Evolutionary conservation across 2,888 invertebrate genomes (phyloP).

Genomic region (Standfussiana lucernea): DNA sequence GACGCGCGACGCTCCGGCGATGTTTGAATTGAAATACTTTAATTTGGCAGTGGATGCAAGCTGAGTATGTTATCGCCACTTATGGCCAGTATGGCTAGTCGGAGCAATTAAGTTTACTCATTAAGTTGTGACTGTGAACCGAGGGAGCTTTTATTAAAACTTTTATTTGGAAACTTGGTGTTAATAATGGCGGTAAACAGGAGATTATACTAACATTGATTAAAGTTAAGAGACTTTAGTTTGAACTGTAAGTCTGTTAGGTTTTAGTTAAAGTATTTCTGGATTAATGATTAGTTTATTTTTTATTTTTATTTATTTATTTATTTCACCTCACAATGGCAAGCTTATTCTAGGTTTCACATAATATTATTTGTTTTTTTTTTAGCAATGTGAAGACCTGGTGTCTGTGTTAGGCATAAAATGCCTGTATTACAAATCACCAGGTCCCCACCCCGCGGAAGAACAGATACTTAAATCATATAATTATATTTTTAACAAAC

Average conservation of each 20-base stretch:
- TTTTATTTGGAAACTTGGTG: slow-evolving; percentile 39
- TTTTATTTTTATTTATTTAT: too few relatives aligned
- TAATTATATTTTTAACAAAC: too few relatives aligned
- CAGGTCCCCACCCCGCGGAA: too few relatives aligned
- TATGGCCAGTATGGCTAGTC: slow-evolving; percentile 27
- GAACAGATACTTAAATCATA: too few relatives aligned
- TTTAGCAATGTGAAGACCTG: too few relatives aligned
- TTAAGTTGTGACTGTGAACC: slow-evolving; percentile 42
- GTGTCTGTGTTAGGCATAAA: too few relatives aligned
- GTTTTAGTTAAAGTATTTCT: not conserved
- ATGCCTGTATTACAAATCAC: too few relatives aligned
- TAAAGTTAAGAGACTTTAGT: not conserved
- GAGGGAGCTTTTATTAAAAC: slow-evolving; percentile 37
- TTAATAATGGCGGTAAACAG: slow-evolving; percentile 23
- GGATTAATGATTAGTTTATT: too few relatives aligned
- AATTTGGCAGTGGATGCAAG: slow-evolving; percentile 30
- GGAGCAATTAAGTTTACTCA: slow-evolving; percentile 50
- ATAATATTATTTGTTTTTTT: too few relatives aligned
- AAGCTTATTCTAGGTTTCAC: too few relatives aligned
- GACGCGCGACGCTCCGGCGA: slow-evolving; percentile 4
- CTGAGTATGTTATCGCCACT: slow-evolving; percentile 37
- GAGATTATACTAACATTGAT: not conserved
- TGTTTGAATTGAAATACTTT: slow-evolving; percentile 31
- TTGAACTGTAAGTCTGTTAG: not conserved
- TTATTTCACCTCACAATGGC: too few relatives aligned